Evolutionary conservation across 2,888 invertebrate species (phyloP).

Genomic region (Drosophila mayaguana): DNA sequence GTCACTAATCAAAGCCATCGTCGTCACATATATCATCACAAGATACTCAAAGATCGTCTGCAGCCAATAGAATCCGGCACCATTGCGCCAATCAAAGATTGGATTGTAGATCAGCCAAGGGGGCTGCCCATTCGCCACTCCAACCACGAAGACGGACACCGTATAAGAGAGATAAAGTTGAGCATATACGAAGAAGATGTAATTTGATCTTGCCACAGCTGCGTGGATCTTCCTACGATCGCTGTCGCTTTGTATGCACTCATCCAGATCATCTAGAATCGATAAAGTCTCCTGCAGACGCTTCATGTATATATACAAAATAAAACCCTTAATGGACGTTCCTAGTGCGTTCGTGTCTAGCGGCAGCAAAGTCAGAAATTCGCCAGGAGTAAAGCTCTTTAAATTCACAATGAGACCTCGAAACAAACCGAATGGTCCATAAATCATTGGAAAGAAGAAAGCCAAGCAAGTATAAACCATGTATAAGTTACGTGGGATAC

Average conservation of each 20-base stretch:
- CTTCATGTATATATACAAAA: constrained; percentile 16
- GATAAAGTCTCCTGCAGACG: constrained; percentile 25
- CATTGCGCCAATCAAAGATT: constrained; percentile 48
- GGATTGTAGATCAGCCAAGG: constrained; percentile 62
- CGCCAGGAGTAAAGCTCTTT: constrained; percentile 45
- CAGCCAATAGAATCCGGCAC: constrained; percentile 35
- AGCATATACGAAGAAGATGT: constrained; percentile 24
- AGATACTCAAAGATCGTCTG: constrained; percentile 47
- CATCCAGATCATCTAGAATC: constrained; percentile 48
- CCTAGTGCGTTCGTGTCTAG: constrained; percentile 42
- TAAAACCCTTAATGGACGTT: constrained; percentile 34
- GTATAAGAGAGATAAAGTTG: constrained; percentile 22
- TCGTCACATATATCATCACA: not conserved
- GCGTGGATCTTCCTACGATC: constrained; percentile 50
- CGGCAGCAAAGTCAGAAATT: constrained; percentile 50
- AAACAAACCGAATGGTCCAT: constrained; percentile 51
- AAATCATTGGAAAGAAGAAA: constrained; percentile 22
- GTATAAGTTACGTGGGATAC: constrained; percentile 38
- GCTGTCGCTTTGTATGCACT: constrained; percentile 24
- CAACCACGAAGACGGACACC: constrained; percentile 24
- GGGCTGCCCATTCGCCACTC: constrained; percentile 22
- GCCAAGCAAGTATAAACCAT: constrained; percentile 30
- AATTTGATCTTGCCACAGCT: constrained; percentile 49
- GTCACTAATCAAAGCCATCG: constrained; percentile 31
- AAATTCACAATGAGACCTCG: constrained; percentile 43